Conservation (phyloP, 53 echinoderm and acorn worm species). For the Mesocentrotus franciscanus region DNA sequence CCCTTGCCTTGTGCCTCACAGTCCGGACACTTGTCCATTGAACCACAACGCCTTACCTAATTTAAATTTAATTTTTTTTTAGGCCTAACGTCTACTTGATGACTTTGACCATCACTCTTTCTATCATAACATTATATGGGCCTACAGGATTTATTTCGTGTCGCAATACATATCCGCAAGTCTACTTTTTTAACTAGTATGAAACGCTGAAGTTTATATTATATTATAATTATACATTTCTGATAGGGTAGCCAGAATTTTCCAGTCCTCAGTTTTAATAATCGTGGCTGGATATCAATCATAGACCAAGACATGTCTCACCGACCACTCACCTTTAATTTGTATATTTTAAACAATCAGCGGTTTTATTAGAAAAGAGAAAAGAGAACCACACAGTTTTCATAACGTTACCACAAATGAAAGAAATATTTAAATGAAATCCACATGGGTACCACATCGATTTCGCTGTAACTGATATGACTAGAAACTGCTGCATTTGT, state of each 20-base stretch:
- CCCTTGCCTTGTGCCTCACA: too few relatives aligned
- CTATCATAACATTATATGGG: background rate
- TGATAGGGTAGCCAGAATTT: background rate
- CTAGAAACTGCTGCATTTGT: background rate
- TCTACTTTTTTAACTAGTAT: background rate
- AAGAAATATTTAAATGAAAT: background rate
- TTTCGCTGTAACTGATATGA: too few relatives aligned
- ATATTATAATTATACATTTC: background rate
- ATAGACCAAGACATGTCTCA: background rate
- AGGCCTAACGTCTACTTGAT: too few relatives aligned
- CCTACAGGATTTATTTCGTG: background rate
- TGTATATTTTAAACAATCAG: background rate
- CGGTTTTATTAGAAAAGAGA: background rate
- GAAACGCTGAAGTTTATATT: background rate
- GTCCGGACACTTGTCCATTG: too few relatives aligned
- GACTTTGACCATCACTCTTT: too few relatives aligned
- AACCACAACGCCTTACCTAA: too few relatives aligned
- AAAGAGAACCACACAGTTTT: background rate
- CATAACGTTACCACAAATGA: background rate
- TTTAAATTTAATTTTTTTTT: too few relatives aligned
- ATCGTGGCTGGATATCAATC: background rate
- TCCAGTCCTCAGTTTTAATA: background rate
- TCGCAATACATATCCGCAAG: background rate
- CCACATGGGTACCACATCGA: background rate
- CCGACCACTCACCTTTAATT: background rate